Conservation (phyloP, 2,888 invertebrate species). For the Drosophila kokeensis region DNA sequence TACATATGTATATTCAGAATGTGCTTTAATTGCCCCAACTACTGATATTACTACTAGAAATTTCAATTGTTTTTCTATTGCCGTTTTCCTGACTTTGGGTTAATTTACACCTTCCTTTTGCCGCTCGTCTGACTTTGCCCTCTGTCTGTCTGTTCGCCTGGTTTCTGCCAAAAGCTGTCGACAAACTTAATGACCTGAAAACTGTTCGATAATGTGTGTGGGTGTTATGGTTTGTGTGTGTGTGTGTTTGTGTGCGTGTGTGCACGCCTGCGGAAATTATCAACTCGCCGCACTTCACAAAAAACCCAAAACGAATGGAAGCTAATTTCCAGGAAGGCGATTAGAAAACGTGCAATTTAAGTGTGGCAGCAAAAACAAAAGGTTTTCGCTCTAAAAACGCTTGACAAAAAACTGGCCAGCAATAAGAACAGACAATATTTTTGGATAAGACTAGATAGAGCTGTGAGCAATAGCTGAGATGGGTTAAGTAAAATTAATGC, state of each 20-base stretch:
- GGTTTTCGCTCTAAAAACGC: conserved; percentile 23
- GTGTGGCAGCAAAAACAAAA: conserved; percentile 41
- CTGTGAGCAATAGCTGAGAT: neutral
- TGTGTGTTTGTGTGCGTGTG: conserved; percentile 38
- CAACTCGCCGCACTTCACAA: conserved; percentile 58
- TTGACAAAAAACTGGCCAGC: conserved; percentile 39
- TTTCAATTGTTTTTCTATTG: conserved; percentile 76
- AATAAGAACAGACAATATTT: conserved; percentile 29
- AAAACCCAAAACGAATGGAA: conserved; percentile 51
- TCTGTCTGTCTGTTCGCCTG: conserved; percentile 24
- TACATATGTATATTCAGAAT: conserved; percentile 11
- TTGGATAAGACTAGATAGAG: conserved; percentile 25
- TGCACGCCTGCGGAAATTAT: conserved; percentile 66
- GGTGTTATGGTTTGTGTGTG: conserved; percentile 31
- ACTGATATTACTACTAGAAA: conserved; percentile 33
- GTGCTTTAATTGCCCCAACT: conserved; percentile 63
- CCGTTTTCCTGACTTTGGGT: conserved; percentile 31
- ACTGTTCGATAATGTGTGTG: conserved; percentile 84
- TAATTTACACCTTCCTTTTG: conserved; percentile 55
- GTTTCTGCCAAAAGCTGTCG: conserved; percentile 58
- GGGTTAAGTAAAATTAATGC: neutral
- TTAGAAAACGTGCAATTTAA: conserved; percentile 64
- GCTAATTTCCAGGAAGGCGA: conserved; percentile 74
- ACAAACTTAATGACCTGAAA: conserved; percentile 85
- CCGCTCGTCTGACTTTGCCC: conserved; percentile 13